Conservation (phyloP, 2,888 invertebrate species). For the Cryptus viduatorius region DNA sequence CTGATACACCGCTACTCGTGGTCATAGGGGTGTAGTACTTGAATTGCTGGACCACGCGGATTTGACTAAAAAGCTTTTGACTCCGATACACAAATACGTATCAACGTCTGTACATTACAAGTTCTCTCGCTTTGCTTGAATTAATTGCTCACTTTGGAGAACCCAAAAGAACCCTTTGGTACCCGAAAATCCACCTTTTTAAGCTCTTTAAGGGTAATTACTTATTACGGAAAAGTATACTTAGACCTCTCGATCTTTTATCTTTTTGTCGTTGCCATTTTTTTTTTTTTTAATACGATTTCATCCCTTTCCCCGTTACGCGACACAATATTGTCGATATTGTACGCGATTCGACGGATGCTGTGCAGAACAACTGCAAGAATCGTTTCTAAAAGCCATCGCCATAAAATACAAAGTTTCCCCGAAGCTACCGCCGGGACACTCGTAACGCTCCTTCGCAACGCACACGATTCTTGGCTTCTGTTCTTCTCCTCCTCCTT, state of each 20-base stretch:
- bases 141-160: no score
- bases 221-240: background rate
- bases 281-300: conserved; percentile 47
- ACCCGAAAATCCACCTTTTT: background rate
- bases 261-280: conserved; percentile 6
- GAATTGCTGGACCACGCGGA: conserved; percentile 40
- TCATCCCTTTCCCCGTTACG: conserved; percentile 32
- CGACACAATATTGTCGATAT: conserved; percentile 14
- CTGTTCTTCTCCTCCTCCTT: conserved; percentile 22
- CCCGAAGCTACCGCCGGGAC: conserved; percentile 49
- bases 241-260: background rate
- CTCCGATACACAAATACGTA: conserved; percentile 60
- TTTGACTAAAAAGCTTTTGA: conserved; percentile 73
- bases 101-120: background rate
- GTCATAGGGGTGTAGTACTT: conserved; percentile 41
- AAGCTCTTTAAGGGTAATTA: background rate
- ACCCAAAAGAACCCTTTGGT: no score
- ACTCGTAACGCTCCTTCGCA: conserved; percentile 40
- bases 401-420: conserved; percentile 71
- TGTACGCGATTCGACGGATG: conserved; percentile 60
- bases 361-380: conserved; percentile 63
- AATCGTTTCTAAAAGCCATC: conserved; percentile 70
- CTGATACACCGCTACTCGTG: conserved; percentile 38
- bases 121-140: no score
- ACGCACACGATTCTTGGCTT: conserved; percentile 54